These are phyloP conservation scores for Gasterosteus nipponicus DNA, from an alignment of 2,113 vertebrate species.

Conservation along the genomic window DNA sequence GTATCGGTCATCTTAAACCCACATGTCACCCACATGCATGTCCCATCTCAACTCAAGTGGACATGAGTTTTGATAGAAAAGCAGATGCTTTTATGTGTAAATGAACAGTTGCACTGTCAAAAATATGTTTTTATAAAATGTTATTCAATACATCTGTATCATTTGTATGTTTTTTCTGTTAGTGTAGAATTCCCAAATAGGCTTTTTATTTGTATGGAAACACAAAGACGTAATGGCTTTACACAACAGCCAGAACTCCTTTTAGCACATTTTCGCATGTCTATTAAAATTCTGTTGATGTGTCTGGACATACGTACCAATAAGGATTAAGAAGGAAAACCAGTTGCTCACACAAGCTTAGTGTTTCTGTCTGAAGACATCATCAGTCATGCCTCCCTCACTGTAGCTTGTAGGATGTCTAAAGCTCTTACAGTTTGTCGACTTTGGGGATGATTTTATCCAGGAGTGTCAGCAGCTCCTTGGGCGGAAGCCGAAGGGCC, in stretches of 20 bases:
- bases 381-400: constrained; percentile 14
- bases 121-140: not conserved
- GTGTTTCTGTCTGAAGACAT: constrained; percentile 18
- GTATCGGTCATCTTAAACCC: constrained; percentile 25
- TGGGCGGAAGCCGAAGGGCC: constrained; percentile 19
- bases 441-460: constrained; percentile 36
- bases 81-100: constrained; percentile 23
- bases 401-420: constrained; percentile 35
- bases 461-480: constrained; percentile 20
- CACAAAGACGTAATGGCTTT: constrained; percentile 28
- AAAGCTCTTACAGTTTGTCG: constrained; percentile 31
- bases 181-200: constrained; percentile 10
- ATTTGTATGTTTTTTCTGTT: constrained; percentile 14
- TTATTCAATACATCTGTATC: not conserved
- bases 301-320: constrained; percentile 22
- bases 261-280: constrained; percentile 31
- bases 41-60: constrained; percentile 24
- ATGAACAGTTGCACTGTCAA: constrained; percentile 3
- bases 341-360: constrained; percentile 16
- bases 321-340: constrained; percentile 37
- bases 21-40: constrained; percentile 5
- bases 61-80: constrained; percentile 22
- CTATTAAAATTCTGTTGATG: constrained; percentile 34
- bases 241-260: constrained; percentile 30
- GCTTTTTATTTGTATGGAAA: constrained; percentile 11